Percentiles rank a stretch among this genome's conserved stretches.
Conservation (phyloP, 2,113 vertebrate genomes). For the Lagopus muta region DNA sequence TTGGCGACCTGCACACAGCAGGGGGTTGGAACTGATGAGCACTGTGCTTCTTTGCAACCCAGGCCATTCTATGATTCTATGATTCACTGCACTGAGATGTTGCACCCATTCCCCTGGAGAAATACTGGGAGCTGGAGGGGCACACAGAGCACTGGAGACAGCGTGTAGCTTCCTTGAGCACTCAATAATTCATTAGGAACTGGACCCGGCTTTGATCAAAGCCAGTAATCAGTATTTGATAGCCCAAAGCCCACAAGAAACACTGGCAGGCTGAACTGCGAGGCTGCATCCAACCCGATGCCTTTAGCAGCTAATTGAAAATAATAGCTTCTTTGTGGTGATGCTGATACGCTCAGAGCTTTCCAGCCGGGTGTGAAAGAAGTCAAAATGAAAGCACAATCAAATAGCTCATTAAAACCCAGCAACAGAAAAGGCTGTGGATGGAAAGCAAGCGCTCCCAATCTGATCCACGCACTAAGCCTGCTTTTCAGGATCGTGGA, state of each 20-base stretch:
- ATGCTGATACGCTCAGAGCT: not conserved
- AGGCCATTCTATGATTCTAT: no score
- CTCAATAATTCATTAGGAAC: not conserved
- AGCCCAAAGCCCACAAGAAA: not conserved
- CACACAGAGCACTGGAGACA: rapidly evolving
- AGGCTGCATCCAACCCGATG: rapidly evolving
- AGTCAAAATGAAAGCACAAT: not conserved
- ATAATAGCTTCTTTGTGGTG: not conserved
- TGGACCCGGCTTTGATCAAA: not conserved
- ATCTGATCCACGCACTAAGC: rapidly evolving
- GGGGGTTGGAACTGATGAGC: no score
- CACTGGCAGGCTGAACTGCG: rapidly evolving
- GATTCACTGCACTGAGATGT: no score
- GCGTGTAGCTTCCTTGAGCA: not conserved
- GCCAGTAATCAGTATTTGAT: not conserved
- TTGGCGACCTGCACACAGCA: no score
- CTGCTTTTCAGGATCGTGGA: not conserved
- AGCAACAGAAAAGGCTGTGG: not conserved
- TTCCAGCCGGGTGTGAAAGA: not conserved
- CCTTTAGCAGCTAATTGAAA: not conserved
- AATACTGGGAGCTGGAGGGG: not conserved
- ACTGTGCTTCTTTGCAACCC: no score
- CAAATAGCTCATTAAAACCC: not conserved
- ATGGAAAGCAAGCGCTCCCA: not conserved
- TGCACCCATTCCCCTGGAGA: not conserved